Evolutionary conservation across 2,113 vertebrate species (phyloP).

Genomic region (Hippolais icterina): DNA sequence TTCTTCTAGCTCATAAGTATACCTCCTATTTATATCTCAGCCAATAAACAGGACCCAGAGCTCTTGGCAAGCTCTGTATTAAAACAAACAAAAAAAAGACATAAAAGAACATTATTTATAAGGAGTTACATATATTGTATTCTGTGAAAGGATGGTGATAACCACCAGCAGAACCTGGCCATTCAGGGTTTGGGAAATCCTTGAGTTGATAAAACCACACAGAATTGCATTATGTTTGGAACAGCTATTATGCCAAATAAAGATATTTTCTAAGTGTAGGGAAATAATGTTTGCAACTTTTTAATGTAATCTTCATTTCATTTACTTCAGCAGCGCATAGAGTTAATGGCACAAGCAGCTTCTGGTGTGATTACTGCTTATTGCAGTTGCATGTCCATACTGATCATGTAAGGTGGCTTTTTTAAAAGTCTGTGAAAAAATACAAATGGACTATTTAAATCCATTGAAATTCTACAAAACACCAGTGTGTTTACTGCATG

Average conservation of each 20-base stretch:
- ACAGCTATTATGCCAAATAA: not conserved
- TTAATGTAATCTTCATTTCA: not conserved
- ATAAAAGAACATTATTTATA: not conserved
- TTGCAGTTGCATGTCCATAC: not conserved
- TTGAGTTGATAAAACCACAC: not conserved
- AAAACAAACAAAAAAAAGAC: not conserved
- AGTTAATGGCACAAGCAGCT: not conserved
- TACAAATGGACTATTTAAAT: not conserved
- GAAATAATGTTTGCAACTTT: not conserved
- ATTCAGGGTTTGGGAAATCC: fast-evolving
- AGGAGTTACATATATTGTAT: not conserved
- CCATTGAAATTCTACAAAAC: not conserved
- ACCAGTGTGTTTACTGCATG: not conserved
- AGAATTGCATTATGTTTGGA: not conserved
- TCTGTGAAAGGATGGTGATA: not conserved
- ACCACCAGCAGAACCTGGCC: not conserved
- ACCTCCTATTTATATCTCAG: not conserved
- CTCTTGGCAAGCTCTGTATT: not conserved
- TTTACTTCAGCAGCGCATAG: not conserved
- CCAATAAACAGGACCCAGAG: not conserved
- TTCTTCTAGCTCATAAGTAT: not conserved
- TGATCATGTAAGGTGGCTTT: not conserved
- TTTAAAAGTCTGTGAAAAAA: not conserved
- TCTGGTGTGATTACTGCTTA: not conserved
- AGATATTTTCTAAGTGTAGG: not conserved